Conservation (phyloP, 2,888 invertebrate genomes). For the Criorhina ranunculi region DNA sequence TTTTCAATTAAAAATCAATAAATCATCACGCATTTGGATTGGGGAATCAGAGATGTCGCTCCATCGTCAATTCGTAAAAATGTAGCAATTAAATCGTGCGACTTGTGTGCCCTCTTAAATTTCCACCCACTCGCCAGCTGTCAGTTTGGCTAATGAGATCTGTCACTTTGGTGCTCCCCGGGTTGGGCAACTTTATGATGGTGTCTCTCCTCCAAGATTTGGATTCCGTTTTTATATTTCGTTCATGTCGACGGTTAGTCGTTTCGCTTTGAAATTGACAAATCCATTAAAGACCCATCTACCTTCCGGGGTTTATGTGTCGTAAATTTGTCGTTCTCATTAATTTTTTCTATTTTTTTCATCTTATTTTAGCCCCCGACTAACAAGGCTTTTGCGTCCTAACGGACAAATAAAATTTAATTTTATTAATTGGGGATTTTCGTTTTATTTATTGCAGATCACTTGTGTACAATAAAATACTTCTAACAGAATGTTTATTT, state of each 20-base stretch:
- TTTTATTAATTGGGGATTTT: slow-evolving; percentile 72
- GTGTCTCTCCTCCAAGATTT: slow-evolving; percentile 19
- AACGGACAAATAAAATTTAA: slow-evolving; percentile 52
- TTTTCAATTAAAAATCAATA: slow-evolving; percentile 68
- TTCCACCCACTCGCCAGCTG: slow-evolving; percentile 69
- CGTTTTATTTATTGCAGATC: slow-evolving; percentile 57
- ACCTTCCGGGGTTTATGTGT: slow-evolving; percentile 53
- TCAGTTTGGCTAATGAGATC: slow-evolving; percentile 74
- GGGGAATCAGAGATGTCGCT: slow-evolving; percentile 25
- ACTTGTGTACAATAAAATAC: slow-evolving; percentile 41
- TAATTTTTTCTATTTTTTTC: slow-evolving; percentile 38
- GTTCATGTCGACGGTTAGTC: slow-evolving; percentile 13
- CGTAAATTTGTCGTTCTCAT: slow-evolving; percentile 74
- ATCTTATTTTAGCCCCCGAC: slow-evolving; percentile 53
- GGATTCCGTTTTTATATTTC: slow-evolving; percentile 12
- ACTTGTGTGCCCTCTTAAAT: slow-evolving; percentile 70
- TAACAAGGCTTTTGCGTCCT: slow-evolving; percentile 33
- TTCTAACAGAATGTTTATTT: slow-evolving; percentile 24
- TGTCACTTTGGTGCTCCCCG: slow-evolving; percentile 62
- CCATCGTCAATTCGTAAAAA: slow-evolving; percentile 66
- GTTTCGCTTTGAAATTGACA: slow-evolving; percentile 71
- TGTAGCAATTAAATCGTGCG: slow-evolving; percentile 64
- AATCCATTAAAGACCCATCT: slow-evolving; percentile 71
- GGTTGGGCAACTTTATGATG: slow-evolving; percentile 65
- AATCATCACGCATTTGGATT: slow-evolving; percentile 48